Evolutionary conservation across 2,113 vertebrate species (phyloP), one percentile per base, ranked within the genome.

Genomic region (Indicator maculatus): DNA sequence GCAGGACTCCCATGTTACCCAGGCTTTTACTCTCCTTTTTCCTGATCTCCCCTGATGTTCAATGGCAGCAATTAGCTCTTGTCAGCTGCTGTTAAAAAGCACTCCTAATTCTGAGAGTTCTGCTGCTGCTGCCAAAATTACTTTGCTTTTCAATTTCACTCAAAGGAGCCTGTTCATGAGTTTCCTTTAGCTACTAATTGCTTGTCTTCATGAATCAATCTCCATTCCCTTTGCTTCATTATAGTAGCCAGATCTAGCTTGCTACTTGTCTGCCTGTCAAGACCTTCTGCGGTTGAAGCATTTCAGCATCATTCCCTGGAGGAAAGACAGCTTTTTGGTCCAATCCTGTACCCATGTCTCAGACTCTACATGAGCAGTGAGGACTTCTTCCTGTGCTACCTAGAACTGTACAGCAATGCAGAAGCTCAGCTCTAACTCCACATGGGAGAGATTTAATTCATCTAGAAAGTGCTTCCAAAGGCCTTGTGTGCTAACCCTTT

Each of bases 61-160:
- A 39, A 13, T 76, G 55, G 60, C 74, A 95, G 81, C 52, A 89
- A 81, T 81, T 92, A 80, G 74, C 65, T 64, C 86, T 82, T 79
- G 63, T 73, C 80, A 92, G 74, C 87, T 83, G 89, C 78, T 85
- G 74, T 66, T 73, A 86, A 55, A 79, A 85, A 89, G 64, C 63
- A n/a, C 33, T 93, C 36, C 20, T 56, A 18, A 79, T 86, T 87
- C 50, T n/a, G 36, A 36, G 60, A 52, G 24, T 78, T 15, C 56
- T 79, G 44, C 47, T 80, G 44, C 81, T 63, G 36, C 64, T 91
- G 88, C 83, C 83, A 89, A 69, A 92, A 89, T 45, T 41, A 24
- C 45, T 84, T 75, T 47, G 33, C 78, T 80, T 91, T 90, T 80
- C 45, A 56, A 16, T 83, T 76, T 90, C 30, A 55, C 31, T 84